Evolutionary conservation across 2,888 invertebrate genomes (phyloP), one percentile per base, ranked within the genome.

Genomic region (Doris montereyensis): DNA sequence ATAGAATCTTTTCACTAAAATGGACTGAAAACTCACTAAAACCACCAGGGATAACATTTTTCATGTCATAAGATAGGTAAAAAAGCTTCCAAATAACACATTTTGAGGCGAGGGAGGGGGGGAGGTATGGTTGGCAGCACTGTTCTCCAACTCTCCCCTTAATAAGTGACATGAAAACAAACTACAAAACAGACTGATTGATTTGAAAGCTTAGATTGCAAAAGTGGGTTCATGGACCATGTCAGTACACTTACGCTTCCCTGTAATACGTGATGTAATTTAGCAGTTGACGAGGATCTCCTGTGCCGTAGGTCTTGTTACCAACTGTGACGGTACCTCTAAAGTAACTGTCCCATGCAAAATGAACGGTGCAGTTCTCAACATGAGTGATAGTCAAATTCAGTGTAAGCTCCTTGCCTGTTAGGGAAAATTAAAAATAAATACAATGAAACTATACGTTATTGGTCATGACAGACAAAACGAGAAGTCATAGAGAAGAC

Each of bases 191-290:
- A 52, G 8, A 13, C 52, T 52, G 13, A 52, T 10, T 21, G 21
- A 58, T 8, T 21, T 21, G 24, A 24, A 58, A 21, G 67, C 26
- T 5, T 28, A 67, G 5, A 26, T 8, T n/a, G 10, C 13, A 62
- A 24, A n/a, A 1, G 57, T 26, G 52, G 58, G 28, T 26, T 17
- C 28, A 2, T 17, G 17, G 2, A 52, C 21, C 3, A 17, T 10
- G 41, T 21, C 17, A 67, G 26, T 21, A 28, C 81, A 90, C 92
- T 88, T 87, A 92, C 92, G 96, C 94, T 90, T 95, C 95, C 88
- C 95, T 95, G 86, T 94, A 95, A 91, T 95, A 96, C 41, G 97
- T 94, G 35, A 96, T 95, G 92, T 98, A 99, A 78, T 97, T 96
- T 58, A 98, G 94, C 78, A 99, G 93, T 78, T 95, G 95, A 62